phyloP scores from a whole-genome alignment of 1,140 invertebrate species.

The Scaptomyza montana region DNA sequence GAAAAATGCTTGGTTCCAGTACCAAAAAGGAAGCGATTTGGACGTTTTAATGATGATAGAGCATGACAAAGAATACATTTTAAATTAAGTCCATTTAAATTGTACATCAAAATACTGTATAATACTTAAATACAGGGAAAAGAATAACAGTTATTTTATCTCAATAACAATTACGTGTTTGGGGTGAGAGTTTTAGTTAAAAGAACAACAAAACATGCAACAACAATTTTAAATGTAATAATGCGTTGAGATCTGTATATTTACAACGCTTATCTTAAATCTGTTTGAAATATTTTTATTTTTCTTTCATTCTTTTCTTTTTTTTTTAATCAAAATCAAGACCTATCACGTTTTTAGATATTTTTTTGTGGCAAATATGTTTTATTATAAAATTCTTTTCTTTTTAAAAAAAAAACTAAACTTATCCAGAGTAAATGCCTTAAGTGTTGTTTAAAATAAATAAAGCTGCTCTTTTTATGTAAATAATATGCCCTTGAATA shows the following conservation, averaged over 20 bases:
- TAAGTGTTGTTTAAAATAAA: neutral
- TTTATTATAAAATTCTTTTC: no score
- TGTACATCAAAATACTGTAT: conserved; percentile 39
- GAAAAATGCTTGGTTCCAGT: conserved; percentile 63
- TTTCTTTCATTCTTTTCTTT: no score
- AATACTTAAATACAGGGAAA: conserved; percentile 6
- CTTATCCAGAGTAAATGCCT: neutral
- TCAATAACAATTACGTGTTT: neutral
- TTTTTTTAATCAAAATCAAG: no score
- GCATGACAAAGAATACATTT: conserved; percentile 79
- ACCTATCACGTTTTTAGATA: neutral
- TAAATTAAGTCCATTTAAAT: conserved; percentile 72
- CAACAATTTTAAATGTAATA: neutral
- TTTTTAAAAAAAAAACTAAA: no score
- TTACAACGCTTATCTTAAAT: neutral
- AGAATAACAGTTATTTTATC: neutral
- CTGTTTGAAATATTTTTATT: no score
- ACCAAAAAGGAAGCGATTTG: conserved; percentile 74
- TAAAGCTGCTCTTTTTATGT: conserved; percentile 9
- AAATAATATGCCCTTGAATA: conserved; percentile 33
- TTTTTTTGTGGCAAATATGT: neutral
- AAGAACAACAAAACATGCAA: neutral
- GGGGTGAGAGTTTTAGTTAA: neutral
- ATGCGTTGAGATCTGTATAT: neutral
- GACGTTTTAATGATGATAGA: conserved; percentile 81